Conservation (phyloP, 2,113 vertebrate species). For the Nerophis lumbriciformis region DNA sequence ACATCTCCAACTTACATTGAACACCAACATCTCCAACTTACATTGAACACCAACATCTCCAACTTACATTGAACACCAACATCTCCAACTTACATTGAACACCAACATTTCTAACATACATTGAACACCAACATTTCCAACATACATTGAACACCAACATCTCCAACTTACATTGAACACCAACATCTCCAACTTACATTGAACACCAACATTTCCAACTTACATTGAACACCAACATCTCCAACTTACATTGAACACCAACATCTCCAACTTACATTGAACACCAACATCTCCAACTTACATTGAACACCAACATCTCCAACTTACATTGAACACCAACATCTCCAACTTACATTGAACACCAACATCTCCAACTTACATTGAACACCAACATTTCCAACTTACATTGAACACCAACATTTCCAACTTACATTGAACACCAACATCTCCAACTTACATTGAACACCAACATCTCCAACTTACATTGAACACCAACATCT, state of each 20-base stretch:
- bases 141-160: conserved; percentile 25
- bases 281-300: conserved; percentile 16
- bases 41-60: conserved; percentile 23
- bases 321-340: conserved; percentile 9
- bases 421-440: conserved; percentile 16
- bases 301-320: conserved; percentile 23
- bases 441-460: conserved; percentile 22
- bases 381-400: not conserved
- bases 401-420: conserved; percentile 25
- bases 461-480: conserved; percentile 30
- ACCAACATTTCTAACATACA: conserved; percentile 24
- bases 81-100: conserved; percentile 28
- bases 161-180: conserved; percentile 15
- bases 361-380: conserved; percentile 25
- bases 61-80: conserved; percentile 9
- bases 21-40: conserved; percentile 16
- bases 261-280: conserved; percentile 21
- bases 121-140: conserved; percentile 7
- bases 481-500: conserved; percentile 2
- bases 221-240: conserved; percentile 2
- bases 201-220: conserved; percentile 31
- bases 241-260: conserved; percentile 22
- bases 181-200: conserved; percentile 22
- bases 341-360: conserved; percentile 28
- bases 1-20: conserved; percentile 21